Evolutionary conservation across 2,113 vertebrate genomes (phyloP), one percentile per base, ranked within the genome.

Genomic region (Callionymus lyra): DNA sequence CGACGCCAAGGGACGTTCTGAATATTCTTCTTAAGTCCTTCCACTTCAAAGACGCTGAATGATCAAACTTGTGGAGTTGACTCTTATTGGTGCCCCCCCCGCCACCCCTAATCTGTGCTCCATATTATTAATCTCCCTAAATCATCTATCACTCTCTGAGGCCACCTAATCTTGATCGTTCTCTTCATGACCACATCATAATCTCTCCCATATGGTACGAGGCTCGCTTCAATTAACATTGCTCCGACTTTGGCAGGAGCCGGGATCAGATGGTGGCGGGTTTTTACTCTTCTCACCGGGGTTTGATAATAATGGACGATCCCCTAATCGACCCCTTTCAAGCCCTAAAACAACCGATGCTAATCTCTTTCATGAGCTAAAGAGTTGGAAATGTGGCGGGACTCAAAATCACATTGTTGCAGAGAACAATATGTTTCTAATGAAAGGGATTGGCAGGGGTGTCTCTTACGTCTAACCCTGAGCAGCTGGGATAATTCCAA

Each of bases 301-400:
- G 58, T 27, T 49, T 63, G 61, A 81, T 84, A 84, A 88, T 85
- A 78, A 85, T 83, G 78, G 66, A 76, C 79, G 85, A 87, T 65
- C 68, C 50, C 44, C 49, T 50, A 45, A 34, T 34, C 33, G 67
- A 47, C 44, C 51, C 49, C 47, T 38, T 34, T 31, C 57, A 65
- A 81, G 59, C 74, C 72, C 65, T 79, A 74, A 74, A 87, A 83
- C 83, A 84, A 81, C 71, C 70, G 65, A 60, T 57, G 77, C 66
- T 90, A 88, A 89, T 88, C 85, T 83, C 82, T 86, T 89, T 88
- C 84, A 83, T 74, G 54, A 50, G 44, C 10, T 12, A 45, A 65
- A 62, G 60, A 76, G 68, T 66, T 63, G 59, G 57, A 53, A n/a
- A n/a, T n/a, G n/a, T n/a, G n/a, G n/a, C n/a, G n/a, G n/a, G n/a